Evolutionary conservation across 2,888 invertebrate genomes (phyloP).

Genomic region (Petrolisthes manimaculis): DNA sequence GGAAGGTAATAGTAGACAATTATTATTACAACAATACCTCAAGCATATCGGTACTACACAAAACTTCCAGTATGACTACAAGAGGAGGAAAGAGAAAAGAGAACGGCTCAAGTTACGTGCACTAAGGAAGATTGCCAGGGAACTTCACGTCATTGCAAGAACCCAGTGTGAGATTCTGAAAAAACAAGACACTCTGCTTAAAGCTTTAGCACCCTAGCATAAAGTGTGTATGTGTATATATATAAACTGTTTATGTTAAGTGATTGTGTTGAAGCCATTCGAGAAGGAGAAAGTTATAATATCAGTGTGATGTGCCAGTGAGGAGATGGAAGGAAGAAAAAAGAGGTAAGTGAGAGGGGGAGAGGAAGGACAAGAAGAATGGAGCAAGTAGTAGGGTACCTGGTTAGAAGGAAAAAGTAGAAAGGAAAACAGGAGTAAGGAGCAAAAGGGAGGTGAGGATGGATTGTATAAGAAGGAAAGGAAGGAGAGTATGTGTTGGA

Average conservation of each 20-base stretch:
- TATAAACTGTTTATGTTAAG: too few species aligned
- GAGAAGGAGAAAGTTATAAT: too few species aligned
- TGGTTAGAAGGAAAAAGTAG: background rate
- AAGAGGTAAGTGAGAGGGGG: background rate
- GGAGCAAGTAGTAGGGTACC: background rate
- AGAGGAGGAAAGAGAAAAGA: constrained; percentile 41
- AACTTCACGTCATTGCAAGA: constrained; percentile 29
- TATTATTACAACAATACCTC: constrained; percentile 33
- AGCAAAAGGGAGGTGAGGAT: background rate
- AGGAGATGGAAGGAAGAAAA: background rate
- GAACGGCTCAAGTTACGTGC: constrained; percentile 34
- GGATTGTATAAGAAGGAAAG: background rate
- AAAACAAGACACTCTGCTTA: constrained; percentile 28
- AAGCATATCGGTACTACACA: constrained; percentile 33
- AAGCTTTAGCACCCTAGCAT: constrained; percentile 11
- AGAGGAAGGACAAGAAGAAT: background rate
- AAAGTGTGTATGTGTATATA: background rate
- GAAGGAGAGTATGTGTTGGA: background rate
- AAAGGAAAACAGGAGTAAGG: background rate
- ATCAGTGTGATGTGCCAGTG: too few species aligned
- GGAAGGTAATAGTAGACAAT: constrained; percentile 20
- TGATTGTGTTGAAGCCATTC: too few species aligned
- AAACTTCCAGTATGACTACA: constrained; percentile 20
- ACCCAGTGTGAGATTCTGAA: constrained; percentile 46
- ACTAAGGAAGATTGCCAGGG: constrained; percentile 32